Evolutionary conservation across 2,888 invertebrate species (phyloP).

Genomic region (Polia nebulosa): DNA sequence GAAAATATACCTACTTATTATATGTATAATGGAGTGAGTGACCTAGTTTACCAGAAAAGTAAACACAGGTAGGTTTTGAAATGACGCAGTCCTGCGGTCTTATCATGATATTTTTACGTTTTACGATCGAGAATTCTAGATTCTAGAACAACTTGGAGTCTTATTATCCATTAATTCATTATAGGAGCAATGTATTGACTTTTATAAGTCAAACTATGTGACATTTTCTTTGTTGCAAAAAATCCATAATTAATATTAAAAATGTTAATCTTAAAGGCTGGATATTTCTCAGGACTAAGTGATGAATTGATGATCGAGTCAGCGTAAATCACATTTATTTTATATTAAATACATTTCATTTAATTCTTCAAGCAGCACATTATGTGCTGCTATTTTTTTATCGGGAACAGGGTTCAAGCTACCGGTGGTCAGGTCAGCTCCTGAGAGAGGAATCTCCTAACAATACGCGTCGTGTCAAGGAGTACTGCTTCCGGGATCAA

Average conservation of each 20-base stretch:
- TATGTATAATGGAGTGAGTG: conserved; percentile 20
- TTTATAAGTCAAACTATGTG: conserved; percentile 6
- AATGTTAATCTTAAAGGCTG: not conserved
- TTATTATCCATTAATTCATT: conserved; percentile 7
- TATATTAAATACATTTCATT: too few relatives aligned
- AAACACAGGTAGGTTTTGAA: conserved; percentile 38
- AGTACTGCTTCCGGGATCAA: too few relatives aligned
- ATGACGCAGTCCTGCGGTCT: conserved; percentile 16
- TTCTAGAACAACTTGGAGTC: conserved; percentile 8
- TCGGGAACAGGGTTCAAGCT: too few relatives aligned
- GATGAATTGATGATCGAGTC: not conserved
- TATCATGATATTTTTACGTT: conserved; percentile 37
- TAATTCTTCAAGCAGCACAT: too few relatives aligned
- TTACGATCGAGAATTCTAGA: conserved; percentile 19
- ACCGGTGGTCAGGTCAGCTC: too few relatives aligned
- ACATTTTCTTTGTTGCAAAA: conserved; percentile 9
- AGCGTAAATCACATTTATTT: not conserved
- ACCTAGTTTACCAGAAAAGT: conserved; percentile 47
- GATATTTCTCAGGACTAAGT: conserved; percentile 8
- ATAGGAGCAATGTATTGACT: conserved; percentile 6
- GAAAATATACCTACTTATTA: conserved; percentile 26
- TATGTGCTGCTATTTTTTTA: too few relatives aligned
- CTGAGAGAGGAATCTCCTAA: too few relatives aligned
- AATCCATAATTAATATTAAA: not conserved
- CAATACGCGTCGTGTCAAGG: too few relatives aligned